phyloP scores from a whole-genome alignment of 2,888 invertebrate species.

The Pogonocherus hispidulus region DNA sequence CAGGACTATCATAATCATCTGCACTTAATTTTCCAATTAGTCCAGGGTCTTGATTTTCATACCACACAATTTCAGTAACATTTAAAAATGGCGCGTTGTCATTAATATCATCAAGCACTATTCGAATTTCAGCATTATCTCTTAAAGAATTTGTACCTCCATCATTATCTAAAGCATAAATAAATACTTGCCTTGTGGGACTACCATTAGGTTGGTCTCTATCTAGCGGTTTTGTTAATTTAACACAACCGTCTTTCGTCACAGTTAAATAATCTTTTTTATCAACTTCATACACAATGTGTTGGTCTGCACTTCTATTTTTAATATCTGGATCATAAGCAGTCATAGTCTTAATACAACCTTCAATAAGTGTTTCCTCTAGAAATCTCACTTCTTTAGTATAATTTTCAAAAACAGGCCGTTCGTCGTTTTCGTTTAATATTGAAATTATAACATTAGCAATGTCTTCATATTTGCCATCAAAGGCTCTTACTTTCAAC shows the following conservation, averaged over 20 bases:
- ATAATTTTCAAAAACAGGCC: constrained; percentile 83
- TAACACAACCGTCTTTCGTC: constrained; percentile 82
- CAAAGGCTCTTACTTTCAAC: constrained; percentile 86
- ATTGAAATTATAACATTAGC: constrained; percentile 89
- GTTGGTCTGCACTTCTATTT: constrained; percentile 81
- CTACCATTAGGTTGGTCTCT: constrained; percentile 91
- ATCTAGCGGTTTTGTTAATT: constrained; percentile 83
- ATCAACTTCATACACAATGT: constrained; percentile 83
- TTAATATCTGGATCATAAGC: constrained; percentile 91
- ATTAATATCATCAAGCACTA: constrained; percentile 86
- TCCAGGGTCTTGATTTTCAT: constrained; percentile 80
- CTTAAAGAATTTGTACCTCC: constrained; percentile 76
- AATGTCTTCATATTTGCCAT: constrained; percentile 86
- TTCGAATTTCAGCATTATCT: constrained; percentile 77
- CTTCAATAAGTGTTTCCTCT: constrained; percentile 80
- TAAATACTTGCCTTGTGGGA: constrained; percentile 81
- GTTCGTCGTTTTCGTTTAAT: constrained; percentile 93
- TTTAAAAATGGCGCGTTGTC: constrained; percentile 93
- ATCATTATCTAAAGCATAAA: constrained; percentile 84
- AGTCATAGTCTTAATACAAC: constrained; percentile 80
- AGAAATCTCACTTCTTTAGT: constrained; percentile 81
- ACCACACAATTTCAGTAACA: constrained; percentile 86
- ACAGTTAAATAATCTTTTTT: constrained; percentile 80
- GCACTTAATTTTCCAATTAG: constrained; percentile 78
- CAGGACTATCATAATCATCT: constrained; percentile 84